These are phyloP conservation scores for Cryptotis parvus DNA, from an alignment of 2,113 vertebrate genomes.

Conservation along the genomic window DNA sequence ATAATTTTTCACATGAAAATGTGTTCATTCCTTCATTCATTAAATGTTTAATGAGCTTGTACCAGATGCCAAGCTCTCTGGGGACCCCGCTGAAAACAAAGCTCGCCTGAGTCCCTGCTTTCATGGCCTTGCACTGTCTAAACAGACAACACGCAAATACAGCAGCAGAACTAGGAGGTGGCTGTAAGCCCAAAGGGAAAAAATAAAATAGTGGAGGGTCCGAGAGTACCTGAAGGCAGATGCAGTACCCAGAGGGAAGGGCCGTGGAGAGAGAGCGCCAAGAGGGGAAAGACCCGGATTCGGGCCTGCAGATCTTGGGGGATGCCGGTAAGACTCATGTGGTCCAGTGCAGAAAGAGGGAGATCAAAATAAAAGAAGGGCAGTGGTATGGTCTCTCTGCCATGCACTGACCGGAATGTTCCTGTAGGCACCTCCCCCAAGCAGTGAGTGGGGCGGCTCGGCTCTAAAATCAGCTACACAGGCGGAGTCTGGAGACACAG, in stretches of 20 bases:
- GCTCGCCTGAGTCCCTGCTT: slow-evolving; percentile 62
- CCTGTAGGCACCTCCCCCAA: not conserved
- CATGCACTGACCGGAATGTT: not conserved
- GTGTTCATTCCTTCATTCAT: slow-evolving; percentile 75
- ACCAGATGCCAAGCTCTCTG: slow-evolving; percentile 71
- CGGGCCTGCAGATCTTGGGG: no score
- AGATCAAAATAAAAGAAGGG: not conserved
- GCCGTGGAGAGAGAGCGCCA: slow-evolving; percentile 10
- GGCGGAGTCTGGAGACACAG: no score
- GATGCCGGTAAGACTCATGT: not conserved
- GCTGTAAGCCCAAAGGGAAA: slow-evolving; percentile 36
- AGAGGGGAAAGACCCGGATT: slow-evolving; percentile 1
- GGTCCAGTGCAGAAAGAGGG: not conserved
- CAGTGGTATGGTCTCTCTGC: not conserved
- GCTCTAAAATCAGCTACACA: no score
- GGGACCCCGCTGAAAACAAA: slow-evolving; percentile 73
- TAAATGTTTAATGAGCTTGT: slow-evolving; percentile 76
- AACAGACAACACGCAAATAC: slow-evolving; percentile 54
- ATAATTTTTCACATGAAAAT: slow-evolving; percentile 71
- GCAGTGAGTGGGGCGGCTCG: no score
- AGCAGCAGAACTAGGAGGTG: slow-evolving; percentile 40
- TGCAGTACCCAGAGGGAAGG: slow-evolving; percentile 14
- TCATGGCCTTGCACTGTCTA: slow-evolving; percentile 50
- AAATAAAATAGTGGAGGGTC: not conserved
- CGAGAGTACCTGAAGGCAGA: slow-evolving; percentile 27